phyloP scores from a whole-genome alignment of 2,797 vertebrate species.

The Dendrocincla tyrannina region DNA sequence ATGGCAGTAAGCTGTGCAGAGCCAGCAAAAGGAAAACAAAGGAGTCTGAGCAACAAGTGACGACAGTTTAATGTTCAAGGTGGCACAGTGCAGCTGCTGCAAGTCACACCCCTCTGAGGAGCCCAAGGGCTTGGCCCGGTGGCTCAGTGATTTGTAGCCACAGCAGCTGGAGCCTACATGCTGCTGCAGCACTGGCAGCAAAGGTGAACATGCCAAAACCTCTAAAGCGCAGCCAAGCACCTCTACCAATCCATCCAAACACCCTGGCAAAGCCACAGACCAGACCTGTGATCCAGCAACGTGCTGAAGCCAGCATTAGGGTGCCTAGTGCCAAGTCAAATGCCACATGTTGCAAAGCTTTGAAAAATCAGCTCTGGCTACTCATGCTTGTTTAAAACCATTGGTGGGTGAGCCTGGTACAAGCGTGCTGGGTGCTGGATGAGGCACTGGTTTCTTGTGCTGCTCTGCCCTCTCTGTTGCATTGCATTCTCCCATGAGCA shows the following conservation, averaged over 20 bases:
- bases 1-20: not conserved
- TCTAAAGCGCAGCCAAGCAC: not conserved
- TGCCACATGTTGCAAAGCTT: not conserved
- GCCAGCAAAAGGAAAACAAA: not conserved
- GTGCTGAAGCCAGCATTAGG: fast-evolving
- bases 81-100: not conserved
- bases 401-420: not conserved
- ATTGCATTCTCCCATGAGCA: fast-evolving
- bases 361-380: not conserved
- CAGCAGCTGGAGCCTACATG: not conserved
- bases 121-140: not conserved
- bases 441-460: fast-evolving
- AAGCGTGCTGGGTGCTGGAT: fast-evolving
- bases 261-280: not conserved
- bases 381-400: fast-evolving
- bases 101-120: not conserved
- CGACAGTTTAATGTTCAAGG: not conserved
- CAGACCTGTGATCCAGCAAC: not conserved
- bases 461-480: not conserved
- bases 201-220: not conserved
- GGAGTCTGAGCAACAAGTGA: not conserved
- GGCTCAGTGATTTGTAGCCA: not conserved
- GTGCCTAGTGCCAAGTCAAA: not conserved
- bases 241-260: not conserved
- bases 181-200: not conserved